These are phyloP conservation scores for Sarcophaga variegata DNA, from an alignment of 2,888 invertebrate species.

Conservation along the genomic window DNA sequence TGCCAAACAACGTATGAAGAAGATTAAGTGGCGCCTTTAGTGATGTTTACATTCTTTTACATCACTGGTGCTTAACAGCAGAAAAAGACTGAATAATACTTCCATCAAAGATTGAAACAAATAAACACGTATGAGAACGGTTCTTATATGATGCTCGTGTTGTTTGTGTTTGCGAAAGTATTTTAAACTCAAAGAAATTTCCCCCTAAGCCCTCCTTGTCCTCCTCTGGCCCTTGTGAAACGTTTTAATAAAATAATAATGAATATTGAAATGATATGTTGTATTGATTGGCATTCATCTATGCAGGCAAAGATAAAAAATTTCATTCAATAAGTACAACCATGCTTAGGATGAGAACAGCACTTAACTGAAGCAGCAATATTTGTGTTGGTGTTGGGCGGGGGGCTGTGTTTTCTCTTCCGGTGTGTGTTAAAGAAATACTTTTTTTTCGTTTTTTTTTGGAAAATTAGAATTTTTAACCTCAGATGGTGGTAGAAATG, in stretches of 20 bases:
- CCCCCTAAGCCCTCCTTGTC: not conserved
- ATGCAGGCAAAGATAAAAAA: too few species aligned
- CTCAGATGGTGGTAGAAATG: not conserved
- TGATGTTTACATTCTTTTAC: too few species aligned
- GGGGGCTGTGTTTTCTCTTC: not conserved
- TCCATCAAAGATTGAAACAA: conserved; percentile 14
- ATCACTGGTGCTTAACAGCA: not conserved
- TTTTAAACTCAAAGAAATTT: not conserved
- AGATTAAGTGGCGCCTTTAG: too few species aligned
- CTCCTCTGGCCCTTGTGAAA: not conserved
- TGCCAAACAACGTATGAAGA: too few species aligned
- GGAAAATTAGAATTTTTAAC: conserved; percentile 39
- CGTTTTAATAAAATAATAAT: not conserved
- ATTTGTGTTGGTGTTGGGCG: conserved; percentile 2
- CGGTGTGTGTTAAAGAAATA: not conserved
- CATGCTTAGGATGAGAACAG: not conserved
- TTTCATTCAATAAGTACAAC: too few species aligned
- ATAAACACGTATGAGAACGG: conserved; percentile 12
- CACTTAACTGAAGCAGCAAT: conserved; percentile 3
- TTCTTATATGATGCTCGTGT: not conserved
- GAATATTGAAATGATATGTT: too few species aligned
- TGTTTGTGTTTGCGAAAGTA: not conserved
- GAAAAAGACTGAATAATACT: not conserved
- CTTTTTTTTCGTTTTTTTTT: too few species aligned
- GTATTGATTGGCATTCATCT: too few species aligned